Evolutionary conservation across 2,797 vertebrate species (phyloP), one percentile per base, ranked within the genome.

Genomic region (Chelon auratus): DNA sequence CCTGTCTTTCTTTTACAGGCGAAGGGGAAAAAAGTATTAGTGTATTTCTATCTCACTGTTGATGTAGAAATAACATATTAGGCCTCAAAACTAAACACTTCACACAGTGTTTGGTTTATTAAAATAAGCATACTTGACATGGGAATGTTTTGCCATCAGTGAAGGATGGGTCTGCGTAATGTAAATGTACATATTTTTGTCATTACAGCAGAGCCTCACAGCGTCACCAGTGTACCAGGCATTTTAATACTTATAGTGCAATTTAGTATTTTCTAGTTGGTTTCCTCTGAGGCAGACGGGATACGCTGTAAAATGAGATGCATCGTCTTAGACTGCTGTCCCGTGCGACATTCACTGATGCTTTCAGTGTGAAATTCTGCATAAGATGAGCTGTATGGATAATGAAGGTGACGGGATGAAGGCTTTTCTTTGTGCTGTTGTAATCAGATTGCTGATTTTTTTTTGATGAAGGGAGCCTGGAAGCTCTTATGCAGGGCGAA

Each of bases 331-430:
- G 48, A 40, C 20, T 80, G 30, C 62, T 62, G 57, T 17, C 0
- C 53, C 58, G 47, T 69, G 61, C 66, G 17, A 75, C 37, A 1
- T n/a, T 62, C 5, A n/a, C n/a, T n/a, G 1, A n/a, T 53, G 12
- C 76, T 36, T 63, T 53, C 1, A 30, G 18, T 81, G 39, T 51
- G 54, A 62, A 39, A 66, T 40, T 75, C 39, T 81, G 74, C 70
- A 39, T n/a, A 63, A 22, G 43, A 72, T 48, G 22, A 79, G 36
- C 50, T 80, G 56, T 33, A 47, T 81, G 52, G 56, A 55, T 67
- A 61, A 77, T 85, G 84, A 86, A 89, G 84, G 84, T 86, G 77
- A 68, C 7, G 84, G 84, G 84, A 82, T 82, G 79, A 85, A 84
- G 80, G 52, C 24, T 68, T 50, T 47, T 78, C 36, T 71, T 77